Conservation (phyloP, 2,797 vertebrate species). For the Sebastes umbrosus region DNA sequence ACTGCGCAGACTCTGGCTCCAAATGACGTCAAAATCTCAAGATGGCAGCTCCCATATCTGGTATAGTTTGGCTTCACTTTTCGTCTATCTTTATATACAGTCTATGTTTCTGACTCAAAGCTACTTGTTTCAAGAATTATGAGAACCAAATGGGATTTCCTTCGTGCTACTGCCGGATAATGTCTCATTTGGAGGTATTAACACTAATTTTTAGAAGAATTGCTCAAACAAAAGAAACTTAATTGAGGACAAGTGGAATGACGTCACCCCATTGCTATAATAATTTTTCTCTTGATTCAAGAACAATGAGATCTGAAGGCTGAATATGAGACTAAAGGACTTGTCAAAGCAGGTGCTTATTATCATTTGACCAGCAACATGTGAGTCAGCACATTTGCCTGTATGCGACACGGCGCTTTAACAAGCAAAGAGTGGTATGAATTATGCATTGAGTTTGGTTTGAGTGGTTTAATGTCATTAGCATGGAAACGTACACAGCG, state of each 20-base stretch:
- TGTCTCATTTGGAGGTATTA: constrained; percentile 5
- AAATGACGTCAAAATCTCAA: too few species aligned
- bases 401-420: constrained; percentile 13
- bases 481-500: constrained; percentile 57
- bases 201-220: constrained; percentile 1
- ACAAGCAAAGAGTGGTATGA: constrained; percentile 46
- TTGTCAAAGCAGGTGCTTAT: constrained; percentile 45
- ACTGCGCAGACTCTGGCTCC: too few species aligned
- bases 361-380: constrained; percentile 33
- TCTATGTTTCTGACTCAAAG: not conserved
- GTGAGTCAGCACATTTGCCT: constrained; percentile 35
- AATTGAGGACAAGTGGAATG: constrained; percentile 35
- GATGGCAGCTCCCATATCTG: too few species aligned
- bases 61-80: too few species aligned
- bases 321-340: constrained; percentile 18
- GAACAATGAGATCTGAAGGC: constrained; percentile 15
- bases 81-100: too few species aligned
- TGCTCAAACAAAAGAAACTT: not conserved
- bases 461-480: constrained; percentile 65
- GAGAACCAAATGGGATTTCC: not conserved
- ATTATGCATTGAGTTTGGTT: constrained; percentile 54
- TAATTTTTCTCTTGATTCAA: not conserved
- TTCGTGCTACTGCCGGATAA: not conserved
- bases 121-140: not conserved
- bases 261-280: constrained; percentile 5